Evolutionary conservation across 2,113 vertebrate genomes (phyloP).

Genomic region (Microcebus ravelobensis): DNA sequence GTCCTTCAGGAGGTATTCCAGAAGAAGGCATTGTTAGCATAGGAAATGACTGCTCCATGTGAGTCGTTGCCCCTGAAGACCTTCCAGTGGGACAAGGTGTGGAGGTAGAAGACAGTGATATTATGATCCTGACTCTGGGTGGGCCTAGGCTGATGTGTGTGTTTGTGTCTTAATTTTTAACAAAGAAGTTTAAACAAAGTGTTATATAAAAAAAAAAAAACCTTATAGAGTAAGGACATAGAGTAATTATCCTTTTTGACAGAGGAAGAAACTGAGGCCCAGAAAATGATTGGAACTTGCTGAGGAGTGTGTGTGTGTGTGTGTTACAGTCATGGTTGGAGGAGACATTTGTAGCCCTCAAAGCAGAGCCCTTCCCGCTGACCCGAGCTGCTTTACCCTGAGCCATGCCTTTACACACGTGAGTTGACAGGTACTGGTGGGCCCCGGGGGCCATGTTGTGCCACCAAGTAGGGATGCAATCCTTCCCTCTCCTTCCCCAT

Average conservation of each 20-base stretch:
- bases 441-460: not conserved
- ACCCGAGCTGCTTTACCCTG: not conserved
- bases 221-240: not conserved
- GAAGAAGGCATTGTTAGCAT: not conserved
- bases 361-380: not conserved
- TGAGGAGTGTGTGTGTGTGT: not conserved
- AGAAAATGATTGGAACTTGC: not conserved
- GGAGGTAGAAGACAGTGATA: not conserved
- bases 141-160: not conserved
- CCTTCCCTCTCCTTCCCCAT: not conserved
- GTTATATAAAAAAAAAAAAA: not conserved
- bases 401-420: not conserved
- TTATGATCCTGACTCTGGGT: not conserved
- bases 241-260: not conserved
- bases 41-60: not conserved
- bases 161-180: not conserved
- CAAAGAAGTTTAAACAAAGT: not conserved
- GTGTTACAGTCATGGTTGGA: not conserved
- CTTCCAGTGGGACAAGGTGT: not conserved
- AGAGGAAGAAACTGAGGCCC: conserved; percentile 20
- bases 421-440: not conserved
- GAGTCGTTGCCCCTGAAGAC: not conserved
- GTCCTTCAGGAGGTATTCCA: not conserved
- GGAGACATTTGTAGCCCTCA: not conserved
- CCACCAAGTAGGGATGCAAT: no score